phyloP scores from a whole-genome alignment of 1,140 invertebrate genomes.

The Episyrphus balteatus region DNA sequence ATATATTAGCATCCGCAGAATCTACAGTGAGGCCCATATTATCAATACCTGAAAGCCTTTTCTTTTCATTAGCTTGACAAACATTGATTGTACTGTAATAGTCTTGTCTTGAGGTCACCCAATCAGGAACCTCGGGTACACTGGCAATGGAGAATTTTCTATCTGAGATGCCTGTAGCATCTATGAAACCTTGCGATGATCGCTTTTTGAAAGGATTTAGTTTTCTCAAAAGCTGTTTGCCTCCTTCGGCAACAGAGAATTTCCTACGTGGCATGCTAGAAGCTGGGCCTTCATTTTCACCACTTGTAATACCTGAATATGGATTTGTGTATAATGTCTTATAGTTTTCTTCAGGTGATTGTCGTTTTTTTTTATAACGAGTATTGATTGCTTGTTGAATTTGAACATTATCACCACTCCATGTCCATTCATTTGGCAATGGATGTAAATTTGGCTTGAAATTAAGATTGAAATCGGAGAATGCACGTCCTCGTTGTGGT shows the following conservation, averaged over 20 bases:
- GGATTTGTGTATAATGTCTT: not conserved
- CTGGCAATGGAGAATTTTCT: conserved; percentile 29
- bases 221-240: conserved; percentile 11
- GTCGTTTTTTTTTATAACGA: conserved; percentile 16
- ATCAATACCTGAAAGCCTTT: no score
- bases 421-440: conserved; percentile 30
- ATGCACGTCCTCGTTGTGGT: conserved; percentile 40
- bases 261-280: conserved; percentile 20
- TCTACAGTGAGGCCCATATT: no score
- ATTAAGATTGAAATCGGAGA: conserved; percentile 31
- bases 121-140: conserved; percentile 17
- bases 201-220: conserved; percentile 27
- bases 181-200: conserved; percentile 15
- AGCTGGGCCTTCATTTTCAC: conserved; percentile 9
- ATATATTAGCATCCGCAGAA: not conserved
- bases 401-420: conserved; percentile 34
- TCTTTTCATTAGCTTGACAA: no score
- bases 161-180: conserved; percentile 1
- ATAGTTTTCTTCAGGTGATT: conserved; percentile 1
- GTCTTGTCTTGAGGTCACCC: conserved; percentile 15
- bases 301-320: conserved; percentile 17
- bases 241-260: conserved; percentile 32
- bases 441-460: conserved; percentile 16
- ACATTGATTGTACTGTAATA: conserved; percentile 30
- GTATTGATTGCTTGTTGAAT: conserved; percentile 33